Evolutionary conservation across 2,888 invertebrate genomes (phyloP).

Genomic region (Liopterus haemorrhoidalis): DNA sequence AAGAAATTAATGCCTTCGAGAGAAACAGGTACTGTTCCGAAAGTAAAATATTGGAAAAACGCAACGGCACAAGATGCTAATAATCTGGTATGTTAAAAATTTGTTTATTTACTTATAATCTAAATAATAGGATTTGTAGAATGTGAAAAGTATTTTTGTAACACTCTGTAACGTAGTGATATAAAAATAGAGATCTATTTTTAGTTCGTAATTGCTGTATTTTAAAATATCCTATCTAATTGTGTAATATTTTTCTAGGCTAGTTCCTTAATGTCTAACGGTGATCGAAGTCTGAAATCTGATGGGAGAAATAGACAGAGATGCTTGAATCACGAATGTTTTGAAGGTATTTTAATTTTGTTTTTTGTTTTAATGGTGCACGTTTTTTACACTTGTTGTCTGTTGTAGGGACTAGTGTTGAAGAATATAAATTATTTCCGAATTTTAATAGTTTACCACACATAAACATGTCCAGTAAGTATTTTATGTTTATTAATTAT

Average conservation of each 20-base stretch:
- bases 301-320: constrained; percentile 18
- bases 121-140: too few species aligned
- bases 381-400: constrained; percentile 13
- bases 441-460: constrained; percentile 20
- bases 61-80: constrained; percentile 38
- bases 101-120: too few species aligned
- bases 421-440: constrained; percentile 14
- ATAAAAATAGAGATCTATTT: constrained; percentile 22
- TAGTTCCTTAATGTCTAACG: constrained; percentile 19
- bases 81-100: constrained; percentile 42
- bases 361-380: constrained; percentile 6
- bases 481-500: neutral
- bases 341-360: constrained; percentile 19
- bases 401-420: constrained; percentile 20
- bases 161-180: too few species aligned
- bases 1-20: constrained; percentile 40
- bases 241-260: constrained; percentile 19
- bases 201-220: constrained; percentile 21
- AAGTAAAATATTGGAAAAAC: constrained; percentile 56
- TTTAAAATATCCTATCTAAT: constrained; percentile 22
- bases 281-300: constrained; percentile 17
- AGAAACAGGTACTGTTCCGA: constrained; percentile 62
- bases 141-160: too few species aligned
- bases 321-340: constrained; percentile 22
- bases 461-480: constrained; percentile 20